Conservation (phyloP, 1,140 invertebrate genomes). For the Eciton burchellii region DNA sequence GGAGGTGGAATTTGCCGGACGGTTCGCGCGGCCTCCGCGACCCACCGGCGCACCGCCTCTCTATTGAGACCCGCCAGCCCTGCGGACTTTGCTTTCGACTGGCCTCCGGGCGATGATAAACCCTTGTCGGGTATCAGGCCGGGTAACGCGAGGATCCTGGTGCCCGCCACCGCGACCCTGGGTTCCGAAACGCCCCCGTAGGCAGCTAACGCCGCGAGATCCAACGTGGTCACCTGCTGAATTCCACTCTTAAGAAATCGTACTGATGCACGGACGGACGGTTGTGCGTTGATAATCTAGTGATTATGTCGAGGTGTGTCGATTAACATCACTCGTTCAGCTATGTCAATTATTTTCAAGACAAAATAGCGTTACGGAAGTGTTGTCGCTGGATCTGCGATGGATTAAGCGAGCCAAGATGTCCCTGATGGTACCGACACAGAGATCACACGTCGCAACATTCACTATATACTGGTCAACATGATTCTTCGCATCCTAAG, state of each 20-base stretch:
- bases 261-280: slow-evolving; percentile 20
- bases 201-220: slow-evolving; percentile 81
- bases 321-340: slow-evolving; percentile 27
- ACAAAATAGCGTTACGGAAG: neutral
- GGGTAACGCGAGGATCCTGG: slow-evolving; percentile 83
- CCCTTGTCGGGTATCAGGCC: slow-evolving; percentile 83
- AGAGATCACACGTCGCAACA: neutral
- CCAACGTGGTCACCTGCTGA: slow-evolving; percentile 78
- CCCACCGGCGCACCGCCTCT: slow-evolving; percentile 85
- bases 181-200: slow-evolving; percentile 79
- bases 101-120: slow-evolving; percentile 79
- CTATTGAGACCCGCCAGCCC: slow-evolving; percentile 85
- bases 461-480: slow-evolving; percentile 11
- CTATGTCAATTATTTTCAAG: neutral
- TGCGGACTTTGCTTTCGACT: slow-evolving; percentile 82
- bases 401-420: neutral
- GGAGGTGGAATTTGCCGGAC: slow-evolving; percentile 82
- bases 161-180: slow-evolving; percentile 85
- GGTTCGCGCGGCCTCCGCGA: slow-evolving; percentile 83
- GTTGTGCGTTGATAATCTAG: slow-evolving; percentile 9
- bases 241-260: slow-evolving; percentile 33
- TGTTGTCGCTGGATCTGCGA: neutral
- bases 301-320: neutral
- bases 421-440: neutral
- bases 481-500: neutral